phyloP scores from a whole-genome alignment of 2,113 vertebrate species.

The Empidonax traillii region DNA sequence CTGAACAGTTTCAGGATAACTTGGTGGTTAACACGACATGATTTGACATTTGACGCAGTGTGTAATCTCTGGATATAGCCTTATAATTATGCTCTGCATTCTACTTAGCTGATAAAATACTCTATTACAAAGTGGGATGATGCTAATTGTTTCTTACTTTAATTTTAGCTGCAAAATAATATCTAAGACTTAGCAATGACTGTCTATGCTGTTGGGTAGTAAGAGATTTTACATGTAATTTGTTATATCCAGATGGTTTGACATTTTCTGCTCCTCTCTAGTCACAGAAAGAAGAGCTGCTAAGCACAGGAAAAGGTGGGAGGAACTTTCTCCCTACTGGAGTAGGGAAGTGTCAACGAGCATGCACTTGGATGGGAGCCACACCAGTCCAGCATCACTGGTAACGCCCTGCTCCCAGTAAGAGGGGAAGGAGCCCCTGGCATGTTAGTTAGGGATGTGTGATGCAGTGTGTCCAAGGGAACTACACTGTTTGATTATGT shows the following conservation, averaged over 20 bases:
- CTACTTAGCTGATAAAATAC: constrained; percentile 23
- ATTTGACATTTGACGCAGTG: constrained; percentile 34
- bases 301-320: neutral
- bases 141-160: constrained; percentile 40
- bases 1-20: constrained; percentile 61
- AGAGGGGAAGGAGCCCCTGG: neutral
- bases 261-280: neutral
- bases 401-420: neutral
- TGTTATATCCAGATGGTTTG: neutral
- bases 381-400: neutral
- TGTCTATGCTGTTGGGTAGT: neutral
- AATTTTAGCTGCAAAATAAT: constrained; percentile 49
- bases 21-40: constrained; percentile 12
- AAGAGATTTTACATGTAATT: neutral
- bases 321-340: neutral
- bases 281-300: neutral
- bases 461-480: neutral
- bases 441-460: neutral
- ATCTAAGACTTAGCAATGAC: neutral
- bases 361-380: neutral
- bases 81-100: constrained; percentile 35
- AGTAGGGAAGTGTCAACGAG: neutral
- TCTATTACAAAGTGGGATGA: constrained; percentile 28
- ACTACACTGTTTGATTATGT: fast-evolving
- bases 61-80: constrained; percentile 40